Percentiles rank a stretch among this genome's conserved stretches.
These are phyloP conservation scores for Manis pentadactyla DNA, from an alignment of 2,797 vertebrate species.

Conservation along the genomic window DNA sequence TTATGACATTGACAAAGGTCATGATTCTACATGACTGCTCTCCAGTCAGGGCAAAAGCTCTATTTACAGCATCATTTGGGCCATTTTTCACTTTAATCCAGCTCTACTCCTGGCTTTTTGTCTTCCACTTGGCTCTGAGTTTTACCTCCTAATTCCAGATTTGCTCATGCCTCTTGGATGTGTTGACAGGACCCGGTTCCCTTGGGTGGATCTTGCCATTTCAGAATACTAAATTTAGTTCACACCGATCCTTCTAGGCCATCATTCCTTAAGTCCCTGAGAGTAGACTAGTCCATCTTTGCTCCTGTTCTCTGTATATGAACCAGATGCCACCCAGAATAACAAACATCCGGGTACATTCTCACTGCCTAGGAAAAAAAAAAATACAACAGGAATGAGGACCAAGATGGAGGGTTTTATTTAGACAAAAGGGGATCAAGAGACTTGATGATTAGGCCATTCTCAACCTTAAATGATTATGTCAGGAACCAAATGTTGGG, in stretches of 20 bases:
- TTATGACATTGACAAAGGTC: constrained; percentile 18
- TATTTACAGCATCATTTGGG: background rate
- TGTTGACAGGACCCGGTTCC: constrained; percentile 12
- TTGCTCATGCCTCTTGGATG: background rate
- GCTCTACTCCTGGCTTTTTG: background rate
- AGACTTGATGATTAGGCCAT: background rate
- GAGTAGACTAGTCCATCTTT: background rate
- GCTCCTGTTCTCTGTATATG: background rate
- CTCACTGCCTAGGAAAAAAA: background rate
- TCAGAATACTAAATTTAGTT: constrained; percentile 25
- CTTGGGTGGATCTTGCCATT: background rate
- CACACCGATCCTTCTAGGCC: background rate
- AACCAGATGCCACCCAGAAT: background rate
- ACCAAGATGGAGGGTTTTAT: background rate
- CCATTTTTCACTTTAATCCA: background rate
- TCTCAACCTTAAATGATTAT: background rate
- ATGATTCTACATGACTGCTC: background rate
- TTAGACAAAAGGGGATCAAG: background rate
- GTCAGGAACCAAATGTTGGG: background rate
- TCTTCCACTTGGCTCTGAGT: background rate
- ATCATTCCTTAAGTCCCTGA: background rate
- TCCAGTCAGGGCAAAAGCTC: background rate
- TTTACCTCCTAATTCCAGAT: constrained; percentile 45
- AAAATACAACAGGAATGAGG: background rate
- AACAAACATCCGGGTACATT: background rate